Conservation (phyloP, 1,140 invertebrate genomes). For the Drosophila busckii region DNA sequence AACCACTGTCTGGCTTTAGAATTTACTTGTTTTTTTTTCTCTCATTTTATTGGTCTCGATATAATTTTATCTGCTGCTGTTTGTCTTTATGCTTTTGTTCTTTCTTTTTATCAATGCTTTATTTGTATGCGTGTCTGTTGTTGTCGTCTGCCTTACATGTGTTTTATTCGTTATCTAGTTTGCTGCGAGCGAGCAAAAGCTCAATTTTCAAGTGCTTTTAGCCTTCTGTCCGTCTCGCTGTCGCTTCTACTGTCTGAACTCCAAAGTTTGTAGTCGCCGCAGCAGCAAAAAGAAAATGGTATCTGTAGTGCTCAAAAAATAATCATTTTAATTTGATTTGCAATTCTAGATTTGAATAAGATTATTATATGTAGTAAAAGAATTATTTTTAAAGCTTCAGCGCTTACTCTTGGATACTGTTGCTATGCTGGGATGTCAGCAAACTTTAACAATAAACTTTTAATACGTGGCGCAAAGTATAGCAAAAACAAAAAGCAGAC, state of each 20-base stretch:
- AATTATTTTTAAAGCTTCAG: too few species aligned
- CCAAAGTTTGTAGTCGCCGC: conserved; percentile 41
- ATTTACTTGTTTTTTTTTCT: conserved; percentile 1
- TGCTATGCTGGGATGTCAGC: too few species aligned
- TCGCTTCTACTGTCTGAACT: conserved; percentile 20
- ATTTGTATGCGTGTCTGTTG: conserved; percentile 18
- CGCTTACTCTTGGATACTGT: too few species aligned
- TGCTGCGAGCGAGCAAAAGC: conserved; percentile 24
- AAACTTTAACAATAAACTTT: conserved; percentile 50
- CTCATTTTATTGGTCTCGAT: not conserved
- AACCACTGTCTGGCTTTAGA: conserved; percentile 1
- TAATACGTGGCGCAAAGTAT: not conserved
- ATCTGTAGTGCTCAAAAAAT: too few species aligned
- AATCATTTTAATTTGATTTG: too few species aligned
- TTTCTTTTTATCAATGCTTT: conserved; percentile 2
- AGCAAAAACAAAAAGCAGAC: conserved; percentile 38
- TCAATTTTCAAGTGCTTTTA: conserved; percentile 24
- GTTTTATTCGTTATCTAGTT: conserved; percentile 40
- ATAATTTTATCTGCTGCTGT: not conserved
- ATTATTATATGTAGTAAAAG: too few species aligned
- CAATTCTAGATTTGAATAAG: too few species aligned
- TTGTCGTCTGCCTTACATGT: conserved; percentile 35
- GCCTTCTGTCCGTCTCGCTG: conserved; percentile 30
- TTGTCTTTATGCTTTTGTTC: not conserved
- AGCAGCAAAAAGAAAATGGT: conserved; percentile 4